A percentile compares a stretch with the other conserved stretches of the same genome.
phyloP scores from a whole-genome alignment of 2,888 invertebrate genomes.

The Sesia bembeciformis region DNA sequence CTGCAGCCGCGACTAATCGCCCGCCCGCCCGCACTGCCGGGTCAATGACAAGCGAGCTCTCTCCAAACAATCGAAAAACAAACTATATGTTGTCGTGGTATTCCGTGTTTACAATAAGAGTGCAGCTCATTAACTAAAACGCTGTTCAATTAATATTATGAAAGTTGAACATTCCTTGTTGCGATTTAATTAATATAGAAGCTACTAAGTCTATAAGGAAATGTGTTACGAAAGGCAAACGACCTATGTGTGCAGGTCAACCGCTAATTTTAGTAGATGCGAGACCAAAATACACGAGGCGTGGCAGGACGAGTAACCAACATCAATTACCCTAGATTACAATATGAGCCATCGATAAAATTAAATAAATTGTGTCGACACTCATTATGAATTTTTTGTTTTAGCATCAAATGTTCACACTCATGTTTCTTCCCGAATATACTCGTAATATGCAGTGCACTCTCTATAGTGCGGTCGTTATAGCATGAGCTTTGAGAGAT shows the following conservation, averaged over 20 bases:
- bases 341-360: conserved; percentile 11
- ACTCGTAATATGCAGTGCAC: too few relatives aligned
- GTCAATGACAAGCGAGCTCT: conserved; percentile 42
- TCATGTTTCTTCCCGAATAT: too few relatives aligned
- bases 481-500: too few relatives aligned
- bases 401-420: too few relatives aligned
- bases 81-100: too few relatives aligned
- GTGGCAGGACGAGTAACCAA: conserved; percentile 12
- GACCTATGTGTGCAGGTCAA: not conserved
- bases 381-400: too few relatives aligned
- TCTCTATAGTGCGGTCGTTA: too few relatives aligned
- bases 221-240: not conserved
- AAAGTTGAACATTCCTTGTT: not conserved
- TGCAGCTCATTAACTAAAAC: too few relatives aligned
- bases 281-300: conserved; percentile 1
- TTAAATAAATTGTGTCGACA: conserved; percentile 4
- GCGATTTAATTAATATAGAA: not conserved
- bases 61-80: conserved; percentile 1
- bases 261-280: not conserved
- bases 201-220: not conserved
- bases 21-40: conserved; percentile 26
- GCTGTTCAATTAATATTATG: too few relatives aligned
- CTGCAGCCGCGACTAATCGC: conserved; percentile 47
- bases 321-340: conserved; percentile 21
- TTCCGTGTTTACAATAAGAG: too few relatives aligned